These are phyloP conservation scores for Microcebus ravelobensis DNA, from an alignment of 2,113 vertebrate species.

Conservation along the genomic window DNA sequence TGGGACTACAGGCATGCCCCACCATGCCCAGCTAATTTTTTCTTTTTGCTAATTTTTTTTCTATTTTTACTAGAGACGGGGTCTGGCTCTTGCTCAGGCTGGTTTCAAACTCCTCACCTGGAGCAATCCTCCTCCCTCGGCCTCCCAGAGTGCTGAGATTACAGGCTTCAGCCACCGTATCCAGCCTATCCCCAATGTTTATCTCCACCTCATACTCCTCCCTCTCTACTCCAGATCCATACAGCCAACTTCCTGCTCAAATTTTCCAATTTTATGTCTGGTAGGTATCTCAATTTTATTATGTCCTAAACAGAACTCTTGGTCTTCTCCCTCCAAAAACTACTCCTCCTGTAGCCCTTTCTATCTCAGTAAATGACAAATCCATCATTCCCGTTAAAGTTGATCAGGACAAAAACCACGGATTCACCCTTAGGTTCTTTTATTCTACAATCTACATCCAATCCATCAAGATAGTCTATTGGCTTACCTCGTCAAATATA, in stretches of 20 bases:
- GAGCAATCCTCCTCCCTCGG: too few relatives aligned
- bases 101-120: too few relatives aligned
- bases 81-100: too few relatives aligned
- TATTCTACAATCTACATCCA: background rate
- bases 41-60: too few relatives aligned
- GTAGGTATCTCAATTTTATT: conserved; percentile 3
- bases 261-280: background rate
- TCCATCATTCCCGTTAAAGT: background rate
- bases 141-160: too few relatives aligned
- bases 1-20: too few relatives aligned
- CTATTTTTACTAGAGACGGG: too few relatives aligned
- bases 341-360: background rate
- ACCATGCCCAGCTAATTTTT: too few relatives aligned
- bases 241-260: background rate
- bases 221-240: background rate
- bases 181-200: background rate
- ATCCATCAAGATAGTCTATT: background rate
- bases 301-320: background rate
- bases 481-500: background rate
- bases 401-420: background rate
- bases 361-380: background rate
- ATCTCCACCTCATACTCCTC: background rate
- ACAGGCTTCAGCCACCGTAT: too few relatives aligned
- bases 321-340: background rate
- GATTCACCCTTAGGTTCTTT: too few relatives aligned